These are phyloP conservation scores for Hexactinellida sp. DNA, from an alignment of 37 sponge, comb jelly and placozoan genomes.

Conservation along the genomic window DNA sequence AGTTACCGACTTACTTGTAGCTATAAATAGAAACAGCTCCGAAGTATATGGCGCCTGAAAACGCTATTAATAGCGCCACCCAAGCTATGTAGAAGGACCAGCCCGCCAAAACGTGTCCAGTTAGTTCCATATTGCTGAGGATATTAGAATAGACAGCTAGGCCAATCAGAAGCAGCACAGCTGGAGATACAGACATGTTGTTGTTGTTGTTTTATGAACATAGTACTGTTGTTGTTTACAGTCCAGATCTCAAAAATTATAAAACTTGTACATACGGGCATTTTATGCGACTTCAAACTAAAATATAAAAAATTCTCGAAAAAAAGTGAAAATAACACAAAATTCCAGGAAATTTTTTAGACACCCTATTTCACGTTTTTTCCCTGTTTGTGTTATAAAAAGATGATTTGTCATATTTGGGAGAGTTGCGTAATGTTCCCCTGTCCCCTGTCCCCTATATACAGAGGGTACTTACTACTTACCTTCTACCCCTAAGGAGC, in stretches of 20 bases:
- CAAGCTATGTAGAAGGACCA: conserved; percentile 1
- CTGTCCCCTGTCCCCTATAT: too few species aligned
- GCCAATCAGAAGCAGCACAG: not conserved
- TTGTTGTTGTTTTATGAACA: not conserved
- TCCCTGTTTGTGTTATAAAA: too few species aligned
- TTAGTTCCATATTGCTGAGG: not conserved
- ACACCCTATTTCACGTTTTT: too few species aligned
- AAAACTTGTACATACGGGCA: too few species aligned
- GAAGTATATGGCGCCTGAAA: not conserved
- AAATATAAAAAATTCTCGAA: not conserved
- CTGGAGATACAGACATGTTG: not conserved
- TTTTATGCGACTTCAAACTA: too few species aligned
- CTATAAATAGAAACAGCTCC: not conserved
- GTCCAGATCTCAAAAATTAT: too few species aligned
- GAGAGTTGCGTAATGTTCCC: too few species aligned
- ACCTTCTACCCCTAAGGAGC: not conserved
- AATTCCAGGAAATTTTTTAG: not conserved
- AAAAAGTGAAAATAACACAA: not conserved
- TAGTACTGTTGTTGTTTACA: too few species aligned
- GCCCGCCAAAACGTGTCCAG: not conserved
- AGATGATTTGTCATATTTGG: too few species aligned
- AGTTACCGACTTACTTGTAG: not conserved
- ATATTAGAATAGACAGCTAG: not conserved
- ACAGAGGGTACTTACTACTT: not conserved
- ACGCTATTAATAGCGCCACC: not conserved